These are phyloP conservation scores for Cliona cf. orientalis DNA, from an alignment of 37 sponge, comb jelly and placozoan genomes.

Conservation along the genomic window DNA sequence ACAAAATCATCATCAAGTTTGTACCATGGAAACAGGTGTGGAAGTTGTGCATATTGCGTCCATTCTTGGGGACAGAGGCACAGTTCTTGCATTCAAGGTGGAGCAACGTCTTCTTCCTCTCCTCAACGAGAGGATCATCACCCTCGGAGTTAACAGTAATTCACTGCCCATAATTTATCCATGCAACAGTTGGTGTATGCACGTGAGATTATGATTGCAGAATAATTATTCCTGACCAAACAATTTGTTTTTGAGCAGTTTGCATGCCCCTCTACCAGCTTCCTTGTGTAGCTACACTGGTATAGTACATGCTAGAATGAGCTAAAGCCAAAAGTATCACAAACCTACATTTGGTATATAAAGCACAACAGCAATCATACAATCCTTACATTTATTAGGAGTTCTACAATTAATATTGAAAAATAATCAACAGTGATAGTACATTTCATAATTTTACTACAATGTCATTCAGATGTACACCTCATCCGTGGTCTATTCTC, in stretches of 20 bases:
- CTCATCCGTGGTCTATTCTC: conserved; percentile 42
- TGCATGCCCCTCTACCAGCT: no score
- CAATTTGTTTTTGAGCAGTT: no score
- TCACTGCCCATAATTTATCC: background rate
- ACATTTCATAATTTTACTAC: conserved; percentile 18
- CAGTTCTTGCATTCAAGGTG: background rate
- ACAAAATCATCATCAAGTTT: background rate
- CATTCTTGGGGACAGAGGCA: conserved; percentile 4
- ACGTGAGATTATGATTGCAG: no score
- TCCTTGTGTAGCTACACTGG: no score
- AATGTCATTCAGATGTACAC: conserved; percentile 40
- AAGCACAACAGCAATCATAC: background rate
- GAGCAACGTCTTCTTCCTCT: background rate
- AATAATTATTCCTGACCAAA: no score
- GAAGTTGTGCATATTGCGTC: conserved; percentile 18
- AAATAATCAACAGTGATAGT: background rate
- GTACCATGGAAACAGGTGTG: conserved; percentile 1
- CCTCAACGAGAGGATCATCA: conserved; percentile 1
- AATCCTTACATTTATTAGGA: background rate
- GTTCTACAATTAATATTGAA: background rate
- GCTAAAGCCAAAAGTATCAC: no score
- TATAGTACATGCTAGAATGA: no score
- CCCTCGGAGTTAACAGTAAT: conserved; percentile 46
- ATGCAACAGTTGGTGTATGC: no score
- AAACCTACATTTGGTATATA: no score